Evolutionary conservation across 2,113 vertebrate genomes (phyloP), one percentile per base, ranked within the genome.

Genomic region (Sprattus sprattus): DNA sequence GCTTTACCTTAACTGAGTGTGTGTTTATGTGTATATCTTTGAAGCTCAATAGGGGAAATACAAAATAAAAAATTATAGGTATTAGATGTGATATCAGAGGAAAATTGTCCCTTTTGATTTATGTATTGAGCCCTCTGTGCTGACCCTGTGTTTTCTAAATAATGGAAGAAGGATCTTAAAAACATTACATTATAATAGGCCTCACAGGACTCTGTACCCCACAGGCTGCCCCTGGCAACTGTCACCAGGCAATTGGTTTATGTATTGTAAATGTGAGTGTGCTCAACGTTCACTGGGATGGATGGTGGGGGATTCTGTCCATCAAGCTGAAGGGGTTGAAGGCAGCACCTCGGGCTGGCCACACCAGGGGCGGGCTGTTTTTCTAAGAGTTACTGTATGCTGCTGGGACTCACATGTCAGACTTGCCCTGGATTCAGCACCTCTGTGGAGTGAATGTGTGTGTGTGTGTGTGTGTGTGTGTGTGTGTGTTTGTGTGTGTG

Each of bases 391-490:
- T 32, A 15, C 64, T 28, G 64, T 28, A 9, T 2, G 9, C 20
- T 64, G 64, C n/a, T 67, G 64, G 64, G 64, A 28, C 64, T 28
- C 64, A 28, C 25, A 28, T 67, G 64, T 67, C 64, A 67, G 64
- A 8, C 64, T 28, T 25, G n/a, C 64, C 25, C 64, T 28, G 60
- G n/a, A 67, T 67, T 67, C n/a, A 67, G 28, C 71, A 16, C 10
- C 44, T 32, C 25, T 71, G 8, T 67, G 46, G 0, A 4, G n/a
- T 1, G 67, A 5, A 6, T 44, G 44, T 81, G 78, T 47, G 81
- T 82, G 22, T 82, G 81, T 52, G 81, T 83, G 5, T 71, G 6
- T 75, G 32, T 86, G 18, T 86, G 44, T 86, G 46, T 86, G 82
- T 84, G 57, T 67, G 44, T 81, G 47, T 64, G 50, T 52, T 8